Percentiles rank a stretch among this genome's conserved stretches.
These are phyloP conservation scores for Ammodytes marinus DNA, from an alignment of 2,113 vertebrate species.

Conservation along the genomic window DNA sequence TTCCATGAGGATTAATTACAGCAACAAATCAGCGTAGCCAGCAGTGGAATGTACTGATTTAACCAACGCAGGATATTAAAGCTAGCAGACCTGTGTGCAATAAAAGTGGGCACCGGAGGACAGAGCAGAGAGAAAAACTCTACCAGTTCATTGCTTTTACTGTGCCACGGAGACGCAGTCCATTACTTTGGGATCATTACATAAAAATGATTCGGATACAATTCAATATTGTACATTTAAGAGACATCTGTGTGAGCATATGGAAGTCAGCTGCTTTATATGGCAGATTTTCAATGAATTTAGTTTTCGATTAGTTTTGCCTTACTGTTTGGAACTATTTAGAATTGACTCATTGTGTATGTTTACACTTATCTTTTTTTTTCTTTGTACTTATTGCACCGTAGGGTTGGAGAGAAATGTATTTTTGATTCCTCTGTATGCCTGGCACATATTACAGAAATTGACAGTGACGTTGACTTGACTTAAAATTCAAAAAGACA, in stretches of 20 bases:
- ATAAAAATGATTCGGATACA: conserved; percentile 55
- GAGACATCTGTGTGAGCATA: neutral
- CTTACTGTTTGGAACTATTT: too few species aligned
- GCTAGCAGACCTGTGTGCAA: conserved; percentile 50
- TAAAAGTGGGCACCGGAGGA: conserved; percentile 50
- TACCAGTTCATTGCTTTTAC: conserved; percentile 67
- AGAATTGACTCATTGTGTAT: too few species aligned
- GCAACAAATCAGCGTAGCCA: conserved; percentile 53
- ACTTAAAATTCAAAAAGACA: conserved; percentile 18
- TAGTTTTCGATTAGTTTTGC: too few species aligned
- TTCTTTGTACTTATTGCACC: too few species aligned
- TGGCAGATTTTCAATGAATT: too few species aligned
- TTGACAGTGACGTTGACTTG: too few species aligned
- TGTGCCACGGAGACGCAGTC: conserved; percentile 49
- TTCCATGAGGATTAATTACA: conserved; percentile 70
- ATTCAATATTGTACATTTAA: conserved; percentile 46
- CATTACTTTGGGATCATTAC: conserved; percentile 61
- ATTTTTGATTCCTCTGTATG: too few species aligned
- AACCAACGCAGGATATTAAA: conserved; percentile 67
- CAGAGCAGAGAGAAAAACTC: conserved; percentile 33
- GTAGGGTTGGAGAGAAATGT: too few species aligned
- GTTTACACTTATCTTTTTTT: too few species aligned
- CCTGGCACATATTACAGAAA: too few species aligned
- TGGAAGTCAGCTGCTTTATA: neutral
- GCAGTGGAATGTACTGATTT: conserved; percentile 52